Evolutionary conservation across 2,113 vertebrate genomes (phyloP), one percentile per base, ranked within the genome.

Genomic region (Erythrolamprus reginae): DNA sequence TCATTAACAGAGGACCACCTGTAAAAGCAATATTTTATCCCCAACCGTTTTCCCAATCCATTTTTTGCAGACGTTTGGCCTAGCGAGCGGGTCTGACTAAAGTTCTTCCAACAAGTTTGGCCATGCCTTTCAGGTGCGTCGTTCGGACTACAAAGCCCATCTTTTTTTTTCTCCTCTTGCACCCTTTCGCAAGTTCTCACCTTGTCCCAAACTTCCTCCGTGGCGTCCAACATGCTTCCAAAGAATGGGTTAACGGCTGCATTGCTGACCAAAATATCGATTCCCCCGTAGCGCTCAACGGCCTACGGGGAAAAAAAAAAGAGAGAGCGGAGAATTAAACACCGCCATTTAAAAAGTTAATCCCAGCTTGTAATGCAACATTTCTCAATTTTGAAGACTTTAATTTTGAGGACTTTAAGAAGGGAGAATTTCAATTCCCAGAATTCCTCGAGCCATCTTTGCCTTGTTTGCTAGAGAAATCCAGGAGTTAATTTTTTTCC

Each of bases 211-310:
- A 98, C 95, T 0, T 96, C 98, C 91, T 98, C 98, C 0, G 97
- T 97, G 88, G 93, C 96, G 26, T 99, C 98, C 93, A 99, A 87
- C 2, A 97, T 96, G 86, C 94, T 98, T 87, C 98, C 98, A 89
- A 97, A 96, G 93, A 98, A 98, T 7, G 98, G 98, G 91, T 96
- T 99, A 89, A 98, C 97, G 0, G 98, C 98, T 4, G 98, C 98
- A 0, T 98, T 99, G 91, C 97, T 97, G 70, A 99, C 97, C 92
- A 99, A 96, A 89, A 99, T 99, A 91, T 99, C 98, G 13, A 99
- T 95, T 3, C 98, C 98, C 0, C 98, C 98, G 0, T 96, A 97
- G 92, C 94, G 96, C 28, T 98, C 96, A 91, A 98, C 65, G 24
- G 98, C 96, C 98, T 98, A 3, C 1, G 24, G 21, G 48, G 6